Evolutionary conservation across 2,888 invertebrate species (phyloP).

Genomic region (Hedychridium roseum): DNA sequence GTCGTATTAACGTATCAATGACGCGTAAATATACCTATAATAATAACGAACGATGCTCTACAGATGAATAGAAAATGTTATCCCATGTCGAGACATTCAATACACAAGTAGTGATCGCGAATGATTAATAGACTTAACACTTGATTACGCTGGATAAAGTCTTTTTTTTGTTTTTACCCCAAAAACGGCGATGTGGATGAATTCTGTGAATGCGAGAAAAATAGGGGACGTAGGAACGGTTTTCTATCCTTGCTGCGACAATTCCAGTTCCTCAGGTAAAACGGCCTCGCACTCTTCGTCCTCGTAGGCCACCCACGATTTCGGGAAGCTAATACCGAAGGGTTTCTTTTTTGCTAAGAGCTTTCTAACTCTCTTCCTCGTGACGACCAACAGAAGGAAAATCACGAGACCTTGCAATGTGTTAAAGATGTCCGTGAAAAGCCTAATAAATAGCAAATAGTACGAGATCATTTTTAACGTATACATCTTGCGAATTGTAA

Average conservation of each 20-base stretch:
- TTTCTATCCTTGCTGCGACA: slow-evolving; percentile 40
- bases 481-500: no score
- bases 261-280: slow-evolving; percentile 51
- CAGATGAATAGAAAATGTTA: no score
- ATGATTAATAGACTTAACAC: no score
- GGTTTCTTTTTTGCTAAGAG: slow-evolving; percentile 56
- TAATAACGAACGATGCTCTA: no score
- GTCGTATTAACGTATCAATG: no score
- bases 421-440: slow-evolving; percentile 60
- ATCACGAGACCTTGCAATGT: slow-evolving; percentile 63
- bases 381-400: slow-evolving; percentile 62
- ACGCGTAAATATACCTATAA: no score
- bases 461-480: no score
- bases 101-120: no score
- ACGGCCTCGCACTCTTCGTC: slow-evolving; percentile 53
- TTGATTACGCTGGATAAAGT: not conserved
- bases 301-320: slow-evolving; percentile 57
- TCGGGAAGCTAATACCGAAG: slow-evolving; percentile 56
- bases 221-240: no score
- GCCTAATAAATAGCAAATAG: slow-evolving; percentile 51
- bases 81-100: no score
- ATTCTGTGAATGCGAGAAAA: no score
- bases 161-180: not conserved
- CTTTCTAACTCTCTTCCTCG: slow-evolving; percentile 66
- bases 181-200: not conserved